Evolutionary conservation across 2,888 invertebrate species (phyloP).

Genomic region (Choreutis nemorana): DNA sequence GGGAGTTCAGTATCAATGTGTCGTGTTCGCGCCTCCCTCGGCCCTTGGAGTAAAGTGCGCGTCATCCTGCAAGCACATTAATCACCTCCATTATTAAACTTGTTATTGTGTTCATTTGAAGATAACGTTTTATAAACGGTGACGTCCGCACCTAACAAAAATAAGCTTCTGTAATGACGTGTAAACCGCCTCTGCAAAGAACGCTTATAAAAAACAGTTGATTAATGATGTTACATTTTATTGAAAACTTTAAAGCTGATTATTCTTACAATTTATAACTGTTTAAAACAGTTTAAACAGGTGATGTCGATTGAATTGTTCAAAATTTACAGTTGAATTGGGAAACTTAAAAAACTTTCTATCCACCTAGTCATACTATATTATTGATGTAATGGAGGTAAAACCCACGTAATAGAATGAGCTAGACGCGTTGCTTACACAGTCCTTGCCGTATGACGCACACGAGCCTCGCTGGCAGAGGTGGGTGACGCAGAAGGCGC

Average conservation of each 20-base stretch:
- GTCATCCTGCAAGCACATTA: conserved; percentile 63
- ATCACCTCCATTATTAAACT: conserved; percentile 63
- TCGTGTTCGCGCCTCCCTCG: conserved; percentile 27
- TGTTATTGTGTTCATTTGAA: conserved; percentile 64
- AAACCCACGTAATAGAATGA: too few relatives aligned
- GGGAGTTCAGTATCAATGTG: conserved; percentile 18
- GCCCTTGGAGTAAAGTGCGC: conserved; percentile 49
- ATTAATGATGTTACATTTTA: conserved; percentile 36
- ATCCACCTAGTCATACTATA: too few relatives aligned
- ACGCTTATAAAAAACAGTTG: conserved; percentile 36
- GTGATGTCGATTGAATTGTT: too few relatives aligned
- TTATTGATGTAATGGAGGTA: too few relatives aligned
- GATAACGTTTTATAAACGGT: conserved; percentile 65
- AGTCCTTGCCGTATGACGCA: too few relatives aligned
- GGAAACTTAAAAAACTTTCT: too few relatives aligned
- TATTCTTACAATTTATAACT: conserved; percentile 3
- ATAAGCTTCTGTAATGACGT: conserved; percentile 62
- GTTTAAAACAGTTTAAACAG: too few relatives aligned
- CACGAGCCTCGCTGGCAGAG: too few relatives aligned
- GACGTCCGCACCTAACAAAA: conserved; percentile 56
- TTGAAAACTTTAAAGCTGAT: conserved; percentile 18
- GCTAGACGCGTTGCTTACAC: too few relatives aligned
- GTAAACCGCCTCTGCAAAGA: conserved; percentile 43
- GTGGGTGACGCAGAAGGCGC: too few relatives aligned
- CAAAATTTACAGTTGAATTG: too few relatives aligned